Conservation (phyloP, 2,888 invertebrate genomes). For the Cloeon dipterum region DNA sequence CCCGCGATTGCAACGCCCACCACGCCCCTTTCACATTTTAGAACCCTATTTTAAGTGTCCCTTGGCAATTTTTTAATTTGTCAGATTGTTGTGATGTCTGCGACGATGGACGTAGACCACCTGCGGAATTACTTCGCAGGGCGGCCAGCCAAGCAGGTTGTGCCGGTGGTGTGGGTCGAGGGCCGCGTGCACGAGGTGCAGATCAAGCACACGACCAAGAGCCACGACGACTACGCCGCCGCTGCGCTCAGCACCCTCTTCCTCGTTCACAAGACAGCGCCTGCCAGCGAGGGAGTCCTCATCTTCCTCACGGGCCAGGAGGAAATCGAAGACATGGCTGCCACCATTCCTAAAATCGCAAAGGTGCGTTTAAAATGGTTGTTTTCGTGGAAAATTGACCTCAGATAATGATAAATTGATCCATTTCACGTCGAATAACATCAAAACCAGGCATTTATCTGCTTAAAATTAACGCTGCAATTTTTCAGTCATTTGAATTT, state of each 20-base stretch:
- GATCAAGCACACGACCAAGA: slow-evolving; percentile 41
- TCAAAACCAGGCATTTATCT: no score
- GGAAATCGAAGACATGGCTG: slow-evolving; percentile 73
- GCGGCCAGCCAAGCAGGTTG: slow-evolving; percentile 25
- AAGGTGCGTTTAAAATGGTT: slow-evolving; percentile 24
- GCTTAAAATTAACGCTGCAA: no score
- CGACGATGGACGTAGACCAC: slow-evolving; percentile 89
- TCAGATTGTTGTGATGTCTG: slow-evolving; percentile 78
- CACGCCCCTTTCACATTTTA: no score
- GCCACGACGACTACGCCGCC: slow-evolving; percentile 65
- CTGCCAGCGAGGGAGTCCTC: slow-evolving; percentile 66
- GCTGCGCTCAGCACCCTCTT: slow-evolving; percentile 69
- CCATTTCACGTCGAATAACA: no score
- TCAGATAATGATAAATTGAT: no score
- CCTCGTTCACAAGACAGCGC: slow-evolving; percentile 63
- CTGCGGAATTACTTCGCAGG: slow-evolving; percentile 66
- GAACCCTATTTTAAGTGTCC: no score
- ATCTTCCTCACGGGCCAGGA: slow-evolving; percentile 93
- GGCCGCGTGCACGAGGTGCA: slow-evolving; percentile 69
- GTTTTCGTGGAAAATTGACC: no score
- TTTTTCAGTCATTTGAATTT: no score
- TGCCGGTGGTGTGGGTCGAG: slow-evolving; percentile 69
- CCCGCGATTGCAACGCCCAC: no score
- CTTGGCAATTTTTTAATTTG: no score
- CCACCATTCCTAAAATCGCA: slow-evolving; percentile 45